phyloP scores from a whole-genome alignment of 2,888 invertebrate species.

The Eustalomyia histrio region DNA sequence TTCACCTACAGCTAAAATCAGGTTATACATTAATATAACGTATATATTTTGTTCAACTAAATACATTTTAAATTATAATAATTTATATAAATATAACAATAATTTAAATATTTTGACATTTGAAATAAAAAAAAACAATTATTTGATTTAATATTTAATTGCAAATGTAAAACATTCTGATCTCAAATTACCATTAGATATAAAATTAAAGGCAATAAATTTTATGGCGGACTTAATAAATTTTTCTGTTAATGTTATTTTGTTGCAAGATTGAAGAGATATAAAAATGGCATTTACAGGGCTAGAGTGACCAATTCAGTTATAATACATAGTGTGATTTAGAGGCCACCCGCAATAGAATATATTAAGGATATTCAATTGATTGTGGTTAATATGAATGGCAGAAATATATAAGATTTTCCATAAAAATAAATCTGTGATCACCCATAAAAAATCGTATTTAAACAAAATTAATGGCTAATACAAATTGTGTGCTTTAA shows the following conservation, averaged over 20 bases:
- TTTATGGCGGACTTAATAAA: neutral
- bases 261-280: neutral
- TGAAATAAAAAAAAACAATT: neutral
- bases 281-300: conserved; percentile 1
- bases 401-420: neutral
- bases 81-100: conserved; percentile 3
- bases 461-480: neutral
- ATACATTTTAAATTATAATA: neutral
- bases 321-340: neutral
- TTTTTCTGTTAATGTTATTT: neutral
- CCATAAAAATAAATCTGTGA: neutral
- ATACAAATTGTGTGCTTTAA: neutral
- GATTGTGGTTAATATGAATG: neutral
- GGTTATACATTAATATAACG: neutral
- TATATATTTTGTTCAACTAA: neutral
- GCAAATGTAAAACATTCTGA: neutral
- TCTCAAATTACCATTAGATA: neutral
- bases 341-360: neutral
- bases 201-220: neutral
- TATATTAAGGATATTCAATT: neutral
- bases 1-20: conserved; percentile 1
- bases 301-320: neutral
- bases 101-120: conserved; percentile 13
- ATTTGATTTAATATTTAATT: conserved; percentile 2
- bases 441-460: neutral